Base-by-base conservation (phyloP, 2,888 invertebrate genomes). In the Cryptops parisi region DNA sequence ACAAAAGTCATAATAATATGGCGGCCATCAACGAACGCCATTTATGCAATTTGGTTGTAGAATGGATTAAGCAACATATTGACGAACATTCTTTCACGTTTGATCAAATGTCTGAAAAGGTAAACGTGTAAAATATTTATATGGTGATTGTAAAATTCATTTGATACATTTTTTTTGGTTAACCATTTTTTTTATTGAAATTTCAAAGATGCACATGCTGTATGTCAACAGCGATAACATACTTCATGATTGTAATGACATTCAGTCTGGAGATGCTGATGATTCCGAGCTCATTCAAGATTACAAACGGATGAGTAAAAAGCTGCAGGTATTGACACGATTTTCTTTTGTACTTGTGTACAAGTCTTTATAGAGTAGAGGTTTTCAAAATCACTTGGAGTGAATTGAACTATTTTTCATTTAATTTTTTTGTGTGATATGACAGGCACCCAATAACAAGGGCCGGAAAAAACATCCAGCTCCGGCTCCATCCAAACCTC, bases 211-310 rank as follows among this genome's bases (percentile, higher is more conserved):
- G 21, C 82, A 83, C 66, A 75, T 85, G 70, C 71, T 86, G 64
- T 85, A 81, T 69, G 74, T 85, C 56, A 82, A 83, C 60, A 72
- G 77, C 56, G 80, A 79, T 66, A 84, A 85, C 65, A 78, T 78
- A 38, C 73, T 87, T 60, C 82, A 83, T 62, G 86, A 87, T 72
- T 86, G 84, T 70, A 77, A 79, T 56, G 82, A 83, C 64, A 73
- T 85, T 63, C 83, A 83, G 5, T 66, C 64, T 50, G 72, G 74
- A 21, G 76, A 77, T 56, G 69, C 76, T 54, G 80, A 78, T 57
- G 81, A 84, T 67, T 81, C 82, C 24, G 83, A 84, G 64, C 76
- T 84, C 58, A 80, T 86, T 38, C 80, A 80, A 65, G 83, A 84
- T 69, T 85, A 85, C 70, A 81, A 83, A 64, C 73, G 76, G 60